phyloP scores from a whole-genome alignment of 2,113 vertebrate genomes.

The Tragelaphus buxtoni region DNA sequence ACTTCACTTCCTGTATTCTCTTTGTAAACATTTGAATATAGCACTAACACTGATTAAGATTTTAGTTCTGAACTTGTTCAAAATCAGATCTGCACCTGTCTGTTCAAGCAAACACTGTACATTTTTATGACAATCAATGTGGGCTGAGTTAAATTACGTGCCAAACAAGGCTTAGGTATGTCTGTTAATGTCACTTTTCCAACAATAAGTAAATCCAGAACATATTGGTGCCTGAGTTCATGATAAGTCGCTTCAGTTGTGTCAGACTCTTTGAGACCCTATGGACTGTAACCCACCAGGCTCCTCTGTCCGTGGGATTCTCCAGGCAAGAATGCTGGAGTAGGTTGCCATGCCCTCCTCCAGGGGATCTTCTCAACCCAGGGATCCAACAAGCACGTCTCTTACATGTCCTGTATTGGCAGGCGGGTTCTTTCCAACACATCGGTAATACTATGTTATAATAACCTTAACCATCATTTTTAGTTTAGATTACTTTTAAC shows the following conservation, averaged over 20 bases:
- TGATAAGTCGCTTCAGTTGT: not conserved
- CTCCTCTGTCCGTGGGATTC: not conserved
- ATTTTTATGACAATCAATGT: not conserved
- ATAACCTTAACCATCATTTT: not conserved
- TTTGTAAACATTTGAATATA: not conserved
- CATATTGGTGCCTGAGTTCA: not conserved
- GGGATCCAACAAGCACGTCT: not conserved
- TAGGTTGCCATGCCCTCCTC: not conserved
- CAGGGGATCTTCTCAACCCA: not conserved
- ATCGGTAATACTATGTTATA: not conserved
- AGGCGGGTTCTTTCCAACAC: not conserved
- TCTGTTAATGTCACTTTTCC: not conserved
- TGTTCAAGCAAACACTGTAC: not conserved
- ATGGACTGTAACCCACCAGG: not conserved
- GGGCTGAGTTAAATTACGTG: not conserved
- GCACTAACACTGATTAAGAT: not conserved
- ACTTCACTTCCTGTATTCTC: not conserved
- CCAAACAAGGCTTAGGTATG: not conserved
- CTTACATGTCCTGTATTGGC: not conserved
- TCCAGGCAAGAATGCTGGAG: not conserved
- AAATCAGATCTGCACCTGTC: not conserved
- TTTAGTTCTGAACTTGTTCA: not conserved
- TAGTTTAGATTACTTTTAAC: not conserved
- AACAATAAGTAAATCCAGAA: not conserved
- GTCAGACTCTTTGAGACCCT: not conserved